Evolutionary conservation across 2,888 invertebrate genomes (phyloP).

Genomic region (Ecdyonurus torrentis): DNA sequence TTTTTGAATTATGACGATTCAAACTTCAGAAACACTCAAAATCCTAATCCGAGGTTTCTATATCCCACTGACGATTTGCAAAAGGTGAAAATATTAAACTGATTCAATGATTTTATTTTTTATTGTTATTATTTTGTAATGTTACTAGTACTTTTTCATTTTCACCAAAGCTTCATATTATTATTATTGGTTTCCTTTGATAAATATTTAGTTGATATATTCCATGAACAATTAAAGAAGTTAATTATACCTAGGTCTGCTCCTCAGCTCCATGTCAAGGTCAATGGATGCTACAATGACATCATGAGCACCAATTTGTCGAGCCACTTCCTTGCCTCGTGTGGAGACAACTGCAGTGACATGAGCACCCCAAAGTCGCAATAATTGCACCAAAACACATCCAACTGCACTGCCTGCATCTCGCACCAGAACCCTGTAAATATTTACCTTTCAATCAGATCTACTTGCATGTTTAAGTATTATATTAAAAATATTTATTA

Average conservation of each 20-base stretch:
- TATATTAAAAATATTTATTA: no score
- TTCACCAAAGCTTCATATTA: not conserved
- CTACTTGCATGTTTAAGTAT: no score
- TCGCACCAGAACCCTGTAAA: conserved; percentile 34
- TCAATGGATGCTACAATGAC: conserved; percentile 22
- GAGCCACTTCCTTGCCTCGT: conserved; percentile 34
- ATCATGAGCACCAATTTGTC: conserved; percentile 36
- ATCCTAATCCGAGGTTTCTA: no score
- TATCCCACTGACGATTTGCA: no score
- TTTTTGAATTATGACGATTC: no score
- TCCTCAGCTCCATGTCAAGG: conserved; percentile 10
- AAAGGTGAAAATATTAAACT: no score
- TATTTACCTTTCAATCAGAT: no score
- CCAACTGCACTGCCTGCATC: conserved; percentile 40
- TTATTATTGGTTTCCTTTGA: not conserved
- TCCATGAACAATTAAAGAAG: conserved; percentile 1
- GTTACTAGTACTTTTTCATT: not conserved
- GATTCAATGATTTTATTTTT: not conserved
- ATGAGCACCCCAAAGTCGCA: conserved; percentile 36
- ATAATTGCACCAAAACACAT: conserved; percentile 38
- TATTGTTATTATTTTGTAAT: no score
- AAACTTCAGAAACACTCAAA: no score
- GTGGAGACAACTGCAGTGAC: conserved; percentile 31
- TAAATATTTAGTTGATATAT: no score
- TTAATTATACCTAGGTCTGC: conserved; percentile 10